A percentile compares a stretch with the other conserved stretches of the same genome.
Evolutionary conservation across 1,140 invertebrate species (phyloP).

Genomic region (Matsumurasca onukii): DNA sequence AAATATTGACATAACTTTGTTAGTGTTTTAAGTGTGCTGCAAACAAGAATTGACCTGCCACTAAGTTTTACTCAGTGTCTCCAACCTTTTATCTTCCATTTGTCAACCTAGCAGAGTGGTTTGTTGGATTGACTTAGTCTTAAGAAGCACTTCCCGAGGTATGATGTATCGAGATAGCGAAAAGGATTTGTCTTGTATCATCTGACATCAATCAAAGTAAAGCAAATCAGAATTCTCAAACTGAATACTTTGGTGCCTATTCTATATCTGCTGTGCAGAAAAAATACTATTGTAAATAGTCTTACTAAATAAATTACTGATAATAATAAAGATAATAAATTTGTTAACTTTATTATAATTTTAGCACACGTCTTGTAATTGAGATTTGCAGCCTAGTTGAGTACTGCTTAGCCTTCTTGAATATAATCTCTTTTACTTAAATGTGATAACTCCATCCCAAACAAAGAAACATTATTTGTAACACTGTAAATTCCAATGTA

Average conservation of each 20-base stretch:
- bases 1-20: no score
- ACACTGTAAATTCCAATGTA: no score
- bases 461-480: no score
- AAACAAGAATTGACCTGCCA: no score
- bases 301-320: slow-evolving; percentile 23
- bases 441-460: no score
- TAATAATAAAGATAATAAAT: slow-evolving; percentile 32
- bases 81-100: no score
- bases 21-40: no score
- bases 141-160: slow-evolving; percentile 9
- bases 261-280: slow-evolving; percentile 31
- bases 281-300: slow-evolving; percentile 18
- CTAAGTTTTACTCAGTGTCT: no score
- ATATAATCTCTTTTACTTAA: no score
- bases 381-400: neutral
- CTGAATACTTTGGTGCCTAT: slow-evolving; percentile 27
- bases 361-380: slow-evolving; percentile 5
- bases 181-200: no score
- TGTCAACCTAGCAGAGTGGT: neutral
- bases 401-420: neutral
- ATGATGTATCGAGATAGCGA: no score
- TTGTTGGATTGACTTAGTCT: slow-evolving; percentile 3
- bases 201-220: no score
- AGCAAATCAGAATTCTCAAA: slow-evolving; percentile 7
- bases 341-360: slow-evolving; percentile 25